Base-by-base conservation (phyloP, 2,113 vertebrate genomes). In the Hydrolagus affinis region DNA sequence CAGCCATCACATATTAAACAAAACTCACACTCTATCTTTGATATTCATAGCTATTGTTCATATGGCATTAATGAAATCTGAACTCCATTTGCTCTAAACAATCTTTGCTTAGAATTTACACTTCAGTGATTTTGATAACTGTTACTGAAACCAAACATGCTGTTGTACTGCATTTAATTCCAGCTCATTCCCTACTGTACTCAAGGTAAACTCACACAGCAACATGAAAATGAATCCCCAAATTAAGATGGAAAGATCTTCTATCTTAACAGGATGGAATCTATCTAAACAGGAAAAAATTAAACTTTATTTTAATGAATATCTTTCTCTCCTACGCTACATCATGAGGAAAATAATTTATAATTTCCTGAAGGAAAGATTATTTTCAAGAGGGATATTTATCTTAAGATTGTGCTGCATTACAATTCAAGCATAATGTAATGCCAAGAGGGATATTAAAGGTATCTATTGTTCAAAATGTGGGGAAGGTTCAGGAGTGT, bases 391-490 rank as follows among this genome's bases (percentile, higher is more conserved):
- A 83, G 78, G 28, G 60, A 68, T 83, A 66, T 44, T 66, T 25
- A 83, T 83, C 25, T 28, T 83, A 62, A 83, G 62, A 83, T 83
- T 83, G 21, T 60, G 62, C 62, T 83, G 23, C 78, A 83, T 83
- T 68, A 66, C 66, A 68, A 83, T 75, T 19, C 15, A 28, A 83
- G 77, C 62, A 66, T 83, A 30, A 66, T 66, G 60, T 66, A 83
- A 66, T 21, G 62, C 62, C 78, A 83, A 68, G 78, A 19, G 62
- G 66, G 78, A 28, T 83, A 83, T 83, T 83, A 83, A 83, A 68
- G 28, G 28, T 83, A 32, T 64, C n/a, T 83, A 66, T 66, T 83
- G 60, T 83, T 83, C 78, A 60, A 83, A 83, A 83, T 83, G 62
- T 83, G 62, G 78, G 32, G 28, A 83, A 68, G 77, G 25, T 66